Base-by-base conservation (phyloP, 2,797 vertebrate species). In the Coluber constrictor region DNA sequence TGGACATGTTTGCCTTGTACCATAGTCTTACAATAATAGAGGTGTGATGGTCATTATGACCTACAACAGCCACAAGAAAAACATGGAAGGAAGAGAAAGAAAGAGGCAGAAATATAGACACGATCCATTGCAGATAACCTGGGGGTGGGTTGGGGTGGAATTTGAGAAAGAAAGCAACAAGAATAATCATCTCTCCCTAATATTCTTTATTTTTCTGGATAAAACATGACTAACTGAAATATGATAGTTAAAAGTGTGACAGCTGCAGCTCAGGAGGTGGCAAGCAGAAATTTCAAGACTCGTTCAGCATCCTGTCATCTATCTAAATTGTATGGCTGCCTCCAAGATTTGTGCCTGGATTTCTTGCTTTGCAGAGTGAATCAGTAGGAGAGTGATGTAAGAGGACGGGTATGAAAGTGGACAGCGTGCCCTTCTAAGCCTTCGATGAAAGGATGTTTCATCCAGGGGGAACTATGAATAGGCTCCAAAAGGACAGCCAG, bases 251-350 rank as follows among this genome's bases (percentile, higher is more conserved):
- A 89, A 89, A 93, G 63, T 90, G 91, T 86, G 70, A 93, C 93
- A 93, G 93, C 93, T 91, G 93, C 93, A 89, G 87, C 90, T 93
- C 93, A 91, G 93, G 93, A 93, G 93, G 93, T 93, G 93, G 93
- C 93, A 89, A 90, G 93, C 87, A 91, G 86, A 89, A 91, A 93
- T 93, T 93, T 91, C 93, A 86, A 91, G 87, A 86, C 47, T 56
- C 47, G 12, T 91, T 89, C 93, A 93, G 90, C 93, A 91, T 91
- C 90, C 90, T 93, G 93, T 91, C 93, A 93, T 93, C 87, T 32
- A 25, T 93, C 90, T 93, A 89, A 93, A 93, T 89, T 13, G 93
- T 93, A 74, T 57, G 90, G 87, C 87, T 89, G 90, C 90, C 87
- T 89, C 57, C 70, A 63, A 66, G 90, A 87, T 88, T 89, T 59